These are phyloP conservation scores for Pristionchus mayeri DNA, from an alignment of 2,888 invertebrate species.

Conservation along the genomic window DNA sequence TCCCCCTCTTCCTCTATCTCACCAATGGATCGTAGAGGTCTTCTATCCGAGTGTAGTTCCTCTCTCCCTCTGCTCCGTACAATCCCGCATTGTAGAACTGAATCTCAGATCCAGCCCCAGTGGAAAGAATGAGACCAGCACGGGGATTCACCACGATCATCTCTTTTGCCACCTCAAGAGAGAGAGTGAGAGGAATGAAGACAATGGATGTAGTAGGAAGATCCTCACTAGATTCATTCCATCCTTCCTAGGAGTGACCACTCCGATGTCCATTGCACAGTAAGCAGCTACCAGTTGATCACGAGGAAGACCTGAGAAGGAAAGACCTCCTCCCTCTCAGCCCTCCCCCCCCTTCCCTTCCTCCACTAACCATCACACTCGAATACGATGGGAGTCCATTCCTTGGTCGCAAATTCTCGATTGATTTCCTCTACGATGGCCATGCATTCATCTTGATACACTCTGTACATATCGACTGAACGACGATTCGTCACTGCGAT, in stretches of 20 bases:
- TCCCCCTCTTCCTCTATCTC: too few relatives aligned
- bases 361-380: slow-evolving; percentile 74
- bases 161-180: slow-evolving; percentile 72
- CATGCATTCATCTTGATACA: slow-evolving; percentile 76
- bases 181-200: too few relatives aligned
- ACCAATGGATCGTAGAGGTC: slow-evolving; percentile 71
- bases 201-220: too few relatives aligned
- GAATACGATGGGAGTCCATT: slow-evolving; percentile 75
- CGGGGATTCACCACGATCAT: slow-evolving; percentile 75
- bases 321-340: too few relatives aligned
- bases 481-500: slow-evolving; percentile 76
- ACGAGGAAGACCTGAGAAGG: slow-evolving; percentile 65
- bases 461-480: slow-evolving; percentile 75
- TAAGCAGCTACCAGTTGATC: slow-evolving; percentile 74
- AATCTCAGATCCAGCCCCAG: slow-evolving; percentile 75
- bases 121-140: slow-evolving; percentile 73
- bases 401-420: slow-evolving; percentile 45
- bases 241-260: slow-evolving; percentile 76
- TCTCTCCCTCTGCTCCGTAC: slow-evolving; percentile 70
- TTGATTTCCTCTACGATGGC: slow-evolving; percentile 72
- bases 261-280: slow-evolving; percentile 76
- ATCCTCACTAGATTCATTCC: slow-evolving; percentile 74
- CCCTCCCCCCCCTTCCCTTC: too few relatives aligned
- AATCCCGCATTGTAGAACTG: slow-evolving; percentile 74
- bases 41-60: slow-evolving; percentile 72